These are phyloP conservation scores for Aporophyla nigra DNA, from an alignment of 2,888 invertebrate species.

Conservation along the genomic window DNA sequence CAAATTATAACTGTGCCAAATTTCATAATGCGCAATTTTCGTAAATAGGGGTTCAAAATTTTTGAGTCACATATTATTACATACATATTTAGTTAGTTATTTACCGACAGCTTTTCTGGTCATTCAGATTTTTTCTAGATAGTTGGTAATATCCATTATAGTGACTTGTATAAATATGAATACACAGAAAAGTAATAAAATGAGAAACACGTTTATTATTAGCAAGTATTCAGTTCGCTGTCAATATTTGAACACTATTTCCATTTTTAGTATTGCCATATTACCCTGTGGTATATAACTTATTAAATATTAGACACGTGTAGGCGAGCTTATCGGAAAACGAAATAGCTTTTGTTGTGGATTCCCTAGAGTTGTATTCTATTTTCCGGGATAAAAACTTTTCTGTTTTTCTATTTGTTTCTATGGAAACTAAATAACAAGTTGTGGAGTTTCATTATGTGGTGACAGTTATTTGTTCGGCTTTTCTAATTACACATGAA, in stretches of 20 bases:
- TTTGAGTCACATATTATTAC: too few relatives aligned
- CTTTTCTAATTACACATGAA: neutral
- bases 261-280: constrained; percentile 9
- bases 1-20: too few relatives aligned
- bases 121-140: neutral
- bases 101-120: neutral
- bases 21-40: too few relatives aligned
- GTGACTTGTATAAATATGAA: neutral
- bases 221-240: neutral
- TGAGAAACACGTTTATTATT: neutral
- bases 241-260: constrained; percentile 28
- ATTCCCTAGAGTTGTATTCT: constrained; percentile 32
- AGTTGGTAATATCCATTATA: neutral
- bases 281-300: constrained; percentile 12
- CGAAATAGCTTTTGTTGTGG: constrained; percentile 54
- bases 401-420: constrained; percentile 17
- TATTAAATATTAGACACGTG: constrained; percentile 58
- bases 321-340: constrained; percentile 24
- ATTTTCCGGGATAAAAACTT: constrained; percentile 35
- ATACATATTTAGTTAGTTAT: too few relatives aligned
- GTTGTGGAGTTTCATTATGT: constrained; percentile 6
- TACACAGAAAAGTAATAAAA: neutral
- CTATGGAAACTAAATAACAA: constrained; percentile 4
- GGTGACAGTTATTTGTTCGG: neutral
- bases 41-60: too few relatives aligned